Evolutionary conservation across 2,888 invertebrate species (phyloP), one percentile per base, ranked within the genome.

Genomic region (Amphipyra tragopoginis): DNA sequence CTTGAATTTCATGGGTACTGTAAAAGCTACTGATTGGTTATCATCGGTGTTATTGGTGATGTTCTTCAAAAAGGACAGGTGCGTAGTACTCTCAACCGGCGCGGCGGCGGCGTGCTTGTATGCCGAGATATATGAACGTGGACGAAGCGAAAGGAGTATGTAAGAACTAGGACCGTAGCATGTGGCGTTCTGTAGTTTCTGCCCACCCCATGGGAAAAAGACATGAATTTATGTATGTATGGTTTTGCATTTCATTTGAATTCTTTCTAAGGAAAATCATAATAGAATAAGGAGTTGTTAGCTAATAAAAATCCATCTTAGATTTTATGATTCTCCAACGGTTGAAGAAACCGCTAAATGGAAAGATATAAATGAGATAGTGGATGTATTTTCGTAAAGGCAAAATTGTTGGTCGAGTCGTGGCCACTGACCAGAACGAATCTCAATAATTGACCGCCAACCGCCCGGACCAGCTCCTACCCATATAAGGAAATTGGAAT

Each of bases 371-470:
- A 21, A 8, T 8, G 44, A 39, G 40, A 55, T 29, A 9, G n/a
- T 53, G 43, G 29, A 11, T 14, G 13, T n/a, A n/a, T 49, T 66
- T 68, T 50, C 49, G 10, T n/a, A 15, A 65, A 47, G 15, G 29
- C 38, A 66, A 38, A 29, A 29, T 44, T 7, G 50, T 51, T 45
- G 36, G 26, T 21, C 15, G 15, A 55, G 48, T 52, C 13, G 33
- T 51, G 49, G 29, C 9, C 29, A 29, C 36, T 45, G 29, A 51
- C 48, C 29, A 50, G 26, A 66, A 39, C 54, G 52, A 69, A 70
- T 72, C 44, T 42, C 33, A 39, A 39, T 42, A 55, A 73, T 67
- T 52, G 38, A 29, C 33, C 8, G 26, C 38, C 40, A 42, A 55
- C 73, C 26, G 52, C 21, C 11, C 33, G 33, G 29, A 44, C 60